phyloP scores from a whole-genome alignment of 2,113 vertebrate species.

The Apaloderma vittatum region DNA sequence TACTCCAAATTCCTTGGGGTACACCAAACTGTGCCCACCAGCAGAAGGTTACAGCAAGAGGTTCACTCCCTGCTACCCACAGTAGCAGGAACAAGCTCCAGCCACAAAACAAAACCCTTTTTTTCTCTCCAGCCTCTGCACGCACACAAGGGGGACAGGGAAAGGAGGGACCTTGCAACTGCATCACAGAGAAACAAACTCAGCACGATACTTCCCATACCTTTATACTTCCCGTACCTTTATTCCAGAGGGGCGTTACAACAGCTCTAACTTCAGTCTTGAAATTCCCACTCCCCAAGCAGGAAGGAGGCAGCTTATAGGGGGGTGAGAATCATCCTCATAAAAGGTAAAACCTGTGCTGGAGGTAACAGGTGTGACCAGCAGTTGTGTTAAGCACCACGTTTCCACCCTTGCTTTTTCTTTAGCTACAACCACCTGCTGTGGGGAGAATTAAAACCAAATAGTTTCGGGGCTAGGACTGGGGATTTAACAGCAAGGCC shows the following conservation, averaged over 20 bases:
- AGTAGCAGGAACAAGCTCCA: not conserved
- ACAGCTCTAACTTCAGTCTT: not conserved
- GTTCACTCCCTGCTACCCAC: not conserved
- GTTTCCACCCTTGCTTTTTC: not conserved
- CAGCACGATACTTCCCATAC: no score
- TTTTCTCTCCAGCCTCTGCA: not conserved
- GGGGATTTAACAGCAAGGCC: not conserved
- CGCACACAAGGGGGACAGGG: accelerated
- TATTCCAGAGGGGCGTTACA: not conserved
- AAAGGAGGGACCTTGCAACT: not conserved
- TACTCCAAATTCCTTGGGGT: not conserved
- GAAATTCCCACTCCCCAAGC: not conserved
- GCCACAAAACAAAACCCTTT: not conserved
- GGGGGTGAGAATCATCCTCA: not conserved
- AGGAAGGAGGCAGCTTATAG: not conserved
- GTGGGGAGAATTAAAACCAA: not conserved
- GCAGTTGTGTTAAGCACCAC: not conserved
- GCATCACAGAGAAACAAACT: not conserved
- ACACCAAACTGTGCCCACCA: not conserved
- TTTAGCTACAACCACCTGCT: not conserved
- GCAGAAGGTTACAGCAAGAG: not conserved
- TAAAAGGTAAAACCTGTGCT: not conserved
- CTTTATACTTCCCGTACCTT: not conserved
- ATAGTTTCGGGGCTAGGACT: not conserved
- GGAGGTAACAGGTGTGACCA: not conserved